Evolutionary conservation across 2,888 invertebrate genomes (phyloP).

Genomic region (Callinectes sapidus): DNA sequence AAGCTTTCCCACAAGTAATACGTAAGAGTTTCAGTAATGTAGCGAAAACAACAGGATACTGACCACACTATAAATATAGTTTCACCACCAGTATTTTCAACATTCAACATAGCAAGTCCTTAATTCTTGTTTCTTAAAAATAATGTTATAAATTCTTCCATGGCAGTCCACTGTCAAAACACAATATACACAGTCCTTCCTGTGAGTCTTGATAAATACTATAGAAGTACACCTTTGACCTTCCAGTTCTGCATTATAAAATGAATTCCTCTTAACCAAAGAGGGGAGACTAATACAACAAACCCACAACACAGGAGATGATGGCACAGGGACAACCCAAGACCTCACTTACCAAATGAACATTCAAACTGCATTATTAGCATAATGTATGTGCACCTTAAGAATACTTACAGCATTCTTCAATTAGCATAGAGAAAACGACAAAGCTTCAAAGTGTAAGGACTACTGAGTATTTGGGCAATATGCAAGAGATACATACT

Average conservation of each 20-base stretch:
- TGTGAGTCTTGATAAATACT: conserved; percentile 23
- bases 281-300: conserved; percentile 52
- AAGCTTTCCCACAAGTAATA: neutral
- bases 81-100: neutral
- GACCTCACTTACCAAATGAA: conserved; percentile 54
- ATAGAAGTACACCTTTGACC: conserved; percentile 29
- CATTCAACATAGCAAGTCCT: conserved; percentile 13
- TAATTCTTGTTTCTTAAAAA: conserved; percentile 30
- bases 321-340: conserved; percentile 59
- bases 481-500: conserved; percentile 63
- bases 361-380: conserved; percentile 60
- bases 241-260: conserved; percentile 40
- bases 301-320: conserved; percentile 62
- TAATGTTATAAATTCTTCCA: conserved; percentile 15
- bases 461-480: conserved; percentile 69
- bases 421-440: conserved; percentile 56
- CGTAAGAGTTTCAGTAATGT: neutral
- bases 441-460: conserved; percentile 67
- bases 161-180: conserved; percentile 26
- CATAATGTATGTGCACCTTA: conserved; percentile 66
- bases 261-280: conserved; percentile 33
- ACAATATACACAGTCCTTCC: conserved; percentile 20
- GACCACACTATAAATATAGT: conserved; percentile 6
- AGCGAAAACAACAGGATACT: conserved; percentile 2
- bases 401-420: conserved; percentile 66